phyloP scores from a whole-genome alignment of 1,140 invertebrate species.

The Drosophila parvula region DNA sequence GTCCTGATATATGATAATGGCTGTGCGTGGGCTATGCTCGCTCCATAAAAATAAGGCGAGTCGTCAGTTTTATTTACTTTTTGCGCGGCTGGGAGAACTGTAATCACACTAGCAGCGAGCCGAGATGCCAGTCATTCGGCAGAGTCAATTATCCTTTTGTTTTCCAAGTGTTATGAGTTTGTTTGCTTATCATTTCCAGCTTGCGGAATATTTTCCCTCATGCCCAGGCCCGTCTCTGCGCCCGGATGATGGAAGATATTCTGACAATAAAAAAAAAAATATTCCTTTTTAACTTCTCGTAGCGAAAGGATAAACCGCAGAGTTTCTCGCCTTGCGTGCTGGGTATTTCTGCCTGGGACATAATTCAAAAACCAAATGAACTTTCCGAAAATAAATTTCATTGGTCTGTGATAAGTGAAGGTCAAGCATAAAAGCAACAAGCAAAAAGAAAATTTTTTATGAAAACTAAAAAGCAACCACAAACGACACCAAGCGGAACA shows the following conservation, averaged over 20 bases:
- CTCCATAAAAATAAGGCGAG: conserved; percentile 35
- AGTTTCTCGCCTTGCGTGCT: conserved; percentile 26
- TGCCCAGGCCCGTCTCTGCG: neutral
- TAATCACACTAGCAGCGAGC: conserved; percentile 36
- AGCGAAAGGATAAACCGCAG: conserved; percentile 8
- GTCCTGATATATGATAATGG: conserved; percentile 78
- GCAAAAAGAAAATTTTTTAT: conserved; percentile 39
- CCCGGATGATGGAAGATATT: conserved; percentile 20
- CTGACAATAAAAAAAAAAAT: neutral
- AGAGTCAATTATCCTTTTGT: conserved; percentile 43
- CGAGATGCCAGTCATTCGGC: conserved; percentile 14
- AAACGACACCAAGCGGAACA: conserved; percentile 48
- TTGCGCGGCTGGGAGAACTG: conserved; percentile 18
- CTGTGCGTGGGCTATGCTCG: conserved; percentile 15
- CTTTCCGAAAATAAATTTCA: conserved; percentile 65
- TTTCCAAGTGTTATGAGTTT: conserved; percentile 23
- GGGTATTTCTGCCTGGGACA: conserved; percentile 20
- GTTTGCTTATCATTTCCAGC: conserved; percentile 25
- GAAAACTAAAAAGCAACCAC: conserved; percentile 54
- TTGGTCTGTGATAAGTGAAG: conserved; percentile 84
- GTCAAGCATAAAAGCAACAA: conserved; percentile 60
- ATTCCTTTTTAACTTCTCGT: neutral
- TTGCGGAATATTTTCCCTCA: conserved; percentile 9
- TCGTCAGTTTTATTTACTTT: conserved; percentile 41
- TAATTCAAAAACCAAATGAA: conserved; percentile 58